Evolutionary conservation across 2,113 vertebrate genomes (phyloP), one percentile per base, ranked within the genome.

Genomic region (Ornithorhynchus anatinus): DNA sequence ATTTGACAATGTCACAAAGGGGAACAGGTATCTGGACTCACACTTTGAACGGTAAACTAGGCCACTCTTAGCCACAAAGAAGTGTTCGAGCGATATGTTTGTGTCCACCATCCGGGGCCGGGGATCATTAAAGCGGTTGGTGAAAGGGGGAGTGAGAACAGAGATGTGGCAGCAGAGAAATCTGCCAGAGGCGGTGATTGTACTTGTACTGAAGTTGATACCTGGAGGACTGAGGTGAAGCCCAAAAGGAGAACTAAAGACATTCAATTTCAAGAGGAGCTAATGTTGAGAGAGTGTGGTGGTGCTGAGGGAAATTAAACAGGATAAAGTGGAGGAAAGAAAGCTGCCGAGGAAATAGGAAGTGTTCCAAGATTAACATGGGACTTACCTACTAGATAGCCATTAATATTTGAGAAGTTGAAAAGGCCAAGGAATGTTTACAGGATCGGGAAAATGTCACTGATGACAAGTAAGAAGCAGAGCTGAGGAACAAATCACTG

Each of bases 281-380:
- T 88, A 81, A 88, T 85, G 85, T 85, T 80, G 80, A 75, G 81
- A 53, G 83, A 80, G 69, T 40, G 35, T 64, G 68, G 72, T 59
- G 85, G 80, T 69, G 75, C 63, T 39, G 43, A 76, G 75, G 83
- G 83, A 84, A 81, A 81, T 73, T 72, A 71, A 84, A 84, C 75
- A 78, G 73, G 80, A 81, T 80, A 59, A 80, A 80, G 73, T 78
- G 70, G 71, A 70, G 56, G 78, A 50, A 80, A 58, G 80, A 80
- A 75, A 84, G 63, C 80, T 80, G 54, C 44, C 4, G 29, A 88
- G 83, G 86, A 85, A 81, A 81, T 64, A 70, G 74, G 71, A 79
- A 66, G 70, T 69, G 53, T 80, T 75, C 50, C 27, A n/a, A 81
- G 78, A 66, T 77, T 60, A 67, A 80, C 65, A 75, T 42, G 32